Conservation (phyloP, 2,888 invertebrate species). For the Mesorhabditis spiculigera region DNA sequence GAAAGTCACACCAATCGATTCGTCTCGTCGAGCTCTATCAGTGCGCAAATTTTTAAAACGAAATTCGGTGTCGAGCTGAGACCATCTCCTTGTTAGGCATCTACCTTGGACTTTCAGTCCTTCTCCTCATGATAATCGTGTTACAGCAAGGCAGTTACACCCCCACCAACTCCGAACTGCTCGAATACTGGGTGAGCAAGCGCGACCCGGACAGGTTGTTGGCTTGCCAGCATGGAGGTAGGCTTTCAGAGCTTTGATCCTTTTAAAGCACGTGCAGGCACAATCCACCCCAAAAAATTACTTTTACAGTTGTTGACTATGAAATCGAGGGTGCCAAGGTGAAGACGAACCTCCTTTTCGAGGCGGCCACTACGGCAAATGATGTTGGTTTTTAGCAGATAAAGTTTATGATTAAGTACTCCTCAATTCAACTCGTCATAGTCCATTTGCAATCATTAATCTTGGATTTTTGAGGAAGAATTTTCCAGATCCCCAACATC, state of each 20-base stretch:
- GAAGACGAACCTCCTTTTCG: conserved; percentile 55
- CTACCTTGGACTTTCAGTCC: neutral
- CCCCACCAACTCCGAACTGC: conserved; percentile 55
- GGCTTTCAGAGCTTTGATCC: neutral
- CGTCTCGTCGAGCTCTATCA: too few relatives aligned
- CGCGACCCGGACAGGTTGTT: conserved; percentile 54
- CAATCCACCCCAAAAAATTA: neutral
- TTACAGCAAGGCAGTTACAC: conserved; percentile 56
- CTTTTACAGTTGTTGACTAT: conserved; percentile 50
- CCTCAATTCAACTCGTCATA: neutral
- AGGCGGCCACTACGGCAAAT: conserved; percentile 56
- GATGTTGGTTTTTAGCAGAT: neutral
- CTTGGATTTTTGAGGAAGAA: neutral
- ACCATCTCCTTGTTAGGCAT: too few relatives aligned
- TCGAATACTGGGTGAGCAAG: conserved; percentile 57
- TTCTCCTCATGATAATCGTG: neutral
- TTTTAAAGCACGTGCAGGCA: conserved; percentile 23
- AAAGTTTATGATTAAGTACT: neutral
- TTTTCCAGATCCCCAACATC: conserved; percentile 52
- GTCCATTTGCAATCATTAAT: neutral
- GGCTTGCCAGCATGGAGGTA: conserved; percentile 41
- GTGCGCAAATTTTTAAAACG: too few relatives aligned
- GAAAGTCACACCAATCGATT: too few relatives aligned
- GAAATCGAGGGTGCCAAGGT: conserved; percentile 58
- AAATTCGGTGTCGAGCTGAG: too few relatives aligned